Evolutionary conservation across 2,888 invertebrate species (phyloP).

Genomic region (Nephrotoma appendiculata): DNA sequence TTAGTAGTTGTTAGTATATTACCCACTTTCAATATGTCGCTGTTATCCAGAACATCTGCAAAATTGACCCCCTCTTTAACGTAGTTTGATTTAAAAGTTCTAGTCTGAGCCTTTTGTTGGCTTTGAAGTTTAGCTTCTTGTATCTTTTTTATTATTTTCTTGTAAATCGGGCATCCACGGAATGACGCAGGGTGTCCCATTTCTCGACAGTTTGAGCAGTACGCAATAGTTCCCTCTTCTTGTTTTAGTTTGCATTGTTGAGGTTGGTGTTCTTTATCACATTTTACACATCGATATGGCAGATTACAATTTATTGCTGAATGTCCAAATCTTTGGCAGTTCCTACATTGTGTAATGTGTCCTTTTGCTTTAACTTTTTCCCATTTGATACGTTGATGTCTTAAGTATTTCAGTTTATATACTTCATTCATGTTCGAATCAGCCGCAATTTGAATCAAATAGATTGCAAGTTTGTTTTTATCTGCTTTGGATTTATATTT

Average conservation of each 20-base stretch:
- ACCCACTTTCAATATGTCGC: neutral
- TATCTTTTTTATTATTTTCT: neutral
- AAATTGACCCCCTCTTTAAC: neutral
- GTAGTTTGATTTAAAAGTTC: neutral
- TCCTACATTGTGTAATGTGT: neutral
- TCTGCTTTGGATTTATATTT: neutral
- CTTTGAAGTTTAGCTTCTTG: neutral
- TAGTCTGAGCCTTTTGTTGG: neutral
- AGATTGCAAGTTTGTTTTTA: neutral
- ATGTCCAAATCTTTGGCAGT: neutral
- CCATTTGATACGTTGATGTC: too few species aligned
- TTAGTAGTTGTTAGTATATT: neutral
- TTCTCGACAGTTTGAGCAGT: neutral
- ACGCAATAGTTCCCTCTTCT: neutral
- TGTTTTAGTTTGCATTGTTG: neutral
- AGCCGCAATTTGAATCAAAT: neutral
- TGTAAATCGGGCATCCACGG: neutral
- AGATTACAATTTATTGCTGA: neutral
- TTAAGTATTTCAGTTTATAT: too few species aligned
- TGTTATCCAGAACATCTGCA: neutral
- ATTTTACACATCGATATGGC: neutral
- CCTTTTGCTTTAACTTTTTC: too few species aligned
- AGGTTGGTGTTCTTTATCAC: neutral
- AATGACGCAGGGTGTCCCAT: neutral
- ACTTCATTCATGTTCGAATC: too few species aligned